A percentile compares a stretch with the other conserved stretches of the same genome.
Conservation (phyloP, 1,140 invertebrate species). For the Drosophila sp. region DNA sequence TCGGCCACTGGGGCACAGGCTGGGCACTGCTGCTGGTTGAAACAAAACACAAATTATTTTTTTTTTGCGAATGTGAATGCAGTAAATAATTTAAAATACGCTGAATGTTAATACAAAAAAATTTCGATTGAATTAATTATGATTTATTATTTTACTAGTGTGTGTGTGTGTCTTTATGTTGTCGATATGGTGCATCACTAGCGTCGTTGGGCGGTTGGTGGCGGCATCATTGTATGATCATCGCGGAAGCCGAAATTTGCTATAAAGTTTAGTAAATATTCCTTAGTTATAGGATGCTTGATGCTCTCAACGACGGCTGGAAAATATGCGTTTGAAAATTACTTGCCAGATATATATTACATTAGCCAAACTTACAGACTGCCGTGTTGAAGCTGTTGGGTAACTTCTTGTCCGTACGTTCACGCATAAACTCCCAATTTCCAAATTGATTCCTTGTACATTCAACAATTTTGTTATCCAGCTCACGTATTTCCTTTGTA, state of each 20-base stretch:
- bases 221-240: conserved; percentile 88
- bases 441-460: conserved; percentile 91
- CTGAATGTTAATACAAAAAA: too few relatives aligned
- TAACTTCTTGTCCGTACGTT: conserved; percentile 98
- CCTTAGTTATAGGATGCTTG: conserved; percentile 91
- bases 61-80: too few relatives aligned
- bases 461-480: conserved; percentile 98
- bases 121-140: background rate
- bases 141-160: conserved; percentile 1
- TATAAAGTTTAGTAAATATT: conserved; percentile 91
- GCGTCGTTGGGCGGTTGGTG: conserved; percentile 82
- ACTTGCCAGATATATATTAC: background rate
- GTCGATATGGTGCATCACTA: conserved; percentile 11
- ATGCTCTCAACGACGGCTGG: conserved; percentile 90
- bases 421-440: conserved; percentile 97
- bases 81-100: too few relatives aligned
- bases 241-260: conserved; percentile 87
- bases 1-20: too few relatives aligned
- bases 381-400: conserved; percentile 96
- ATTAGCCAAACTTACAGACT: conserved; percentile 86
- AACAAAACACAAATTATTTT: too few relatives aligned
- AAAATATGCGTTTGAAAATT: conserved; percentile 65
- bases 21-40: too few relatives aligned
- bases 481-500: conserved; percentile 90
- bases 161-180: background rate